Percentiles rank a stretch among this genome's conserved stretches.
Conservation (phyloP, 2,113 vertebrate species). For the Lophotis ruficrista region DNA sequence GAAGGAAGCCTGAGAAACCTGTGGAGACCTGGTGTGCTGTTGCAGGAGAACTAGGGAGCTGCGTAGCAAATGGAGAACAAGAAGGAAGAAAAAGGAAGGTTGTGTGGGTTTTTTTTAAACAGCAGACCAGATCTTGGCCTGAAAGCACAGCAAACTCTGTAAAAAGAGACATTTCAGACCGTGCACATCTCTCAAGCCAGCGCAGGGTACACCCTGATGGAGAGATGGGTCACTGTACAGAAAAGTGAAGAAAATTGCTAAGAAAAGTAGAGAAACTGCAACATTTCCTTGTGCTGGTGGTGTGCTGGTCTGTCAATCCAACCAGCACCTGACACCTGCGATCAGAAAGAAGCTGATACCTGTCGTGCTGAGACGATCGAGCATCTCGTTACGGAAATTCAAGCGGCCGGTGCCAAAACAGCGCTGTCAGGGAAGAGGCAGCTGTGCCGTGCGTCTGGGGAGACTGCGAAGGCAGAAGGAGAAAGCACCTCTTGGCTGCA, state of each 20-base stretch:
- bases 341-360: not conserved
- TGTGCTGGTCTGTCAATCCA: not conserved
- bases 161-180: not conserved
- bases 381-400: not conserved
- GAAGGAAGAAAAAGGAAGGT: not conserved
- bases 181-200: fast-evolving
- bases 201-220: not conserved
- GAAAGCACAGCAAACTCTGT: not conserved
- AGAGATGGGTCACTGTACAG: not conserved
- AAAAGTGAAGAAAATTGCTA: not conserved
- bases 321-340: not conserved
- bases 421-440: fast-evolving
- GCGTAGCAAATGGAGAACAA: fast-evolving
- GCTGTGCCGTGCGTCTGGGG: fast-evolving
- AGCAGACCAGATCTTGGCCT: not conserved
- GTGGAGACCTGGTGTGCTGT: fast-evolving
- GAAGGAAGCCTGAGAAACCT: not conserved
- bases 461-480: not conserved
- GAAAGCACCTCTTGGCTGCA: not conserved
- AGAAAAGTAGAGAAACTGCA: not conserved
- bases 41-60: not conserved
- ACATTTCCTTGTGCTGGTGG: not conserved
- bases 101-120: not conserved
- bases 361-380: not conserved
- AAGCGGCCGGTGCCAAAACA: fast-evolving